Evolutionary conservation across 2,797 vertebrate genomes (phyloP).

Genomic region (Danionella dracula): DNA sequence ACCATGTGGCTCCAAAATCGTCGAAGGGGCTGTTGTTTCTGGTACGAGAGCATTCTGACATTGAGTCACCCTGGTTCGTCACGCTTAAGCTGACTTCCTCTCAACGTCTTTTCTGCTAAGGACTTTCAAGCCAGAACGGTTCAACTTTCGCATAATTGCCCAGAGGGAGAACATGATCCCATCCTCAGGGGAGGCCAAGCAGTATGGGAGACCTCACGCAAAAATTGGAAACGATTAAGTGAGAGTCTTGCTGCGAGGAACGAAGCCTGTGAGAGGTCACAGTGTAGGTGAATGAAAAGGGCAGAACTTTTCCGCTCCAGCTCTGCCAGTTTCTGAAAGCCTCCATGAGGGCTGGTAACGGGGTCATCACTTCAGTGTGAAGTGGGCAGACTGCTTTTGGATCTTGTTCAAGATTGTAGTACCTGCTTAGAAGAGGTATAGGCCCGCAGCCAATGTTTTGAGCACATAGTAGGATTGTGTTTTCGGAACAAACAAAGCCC

Average conservation of each 20-base stretch:
- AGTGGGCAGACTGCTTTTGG: conserved; percentile 18
- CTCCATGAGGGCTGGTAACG: background rate
- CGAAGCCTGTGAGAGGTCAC: conserved; percentile 12
- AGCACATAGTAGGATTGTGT: background rate
- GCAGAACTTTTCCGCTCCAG: conserved; percentile 2
- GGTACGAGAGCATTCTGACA: background rate
- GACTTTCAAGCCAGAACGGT: conserved; percentile 11
- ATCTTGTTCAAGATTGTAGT: conserved; percentile 24
- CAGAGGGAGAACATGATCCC: conserved; percentile 37
- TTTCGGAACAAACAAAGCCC: background rate
- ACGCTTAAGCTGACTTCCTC: background rate
- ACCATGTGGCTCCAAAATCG: background rate
- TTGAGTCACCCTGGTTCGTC: background rate
- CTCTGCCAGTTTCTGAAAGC: conserved; percentile 17
- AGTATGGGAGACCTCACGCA: conserved; percentile 15
- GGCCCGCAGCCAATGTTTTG: background rate
- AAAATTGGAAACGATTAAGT: conserved; percentile 23
- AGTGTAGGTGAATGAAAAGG: conserved; percentile 26
- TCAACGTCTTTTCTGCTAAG: conserved; percentile 3
- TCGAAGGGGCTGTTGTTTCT: background rate
- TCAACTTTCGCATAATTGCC: conserved; percentile 45
- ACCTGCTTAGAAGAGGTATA: background rate
- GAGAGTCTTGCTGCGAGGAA: conserved; percentile 8
- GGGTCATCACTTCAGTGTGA: conserved; percentile 25
- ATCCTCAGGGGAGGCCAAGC: conserved; percentile 22